A percentile compares a stretch with the other conserved stretches of the same genome.
Evolutionary conservation across 2,113 vertebrate genomes (phyloP).

Genomic region (Paramormyrops kingsleyae): DNA sequence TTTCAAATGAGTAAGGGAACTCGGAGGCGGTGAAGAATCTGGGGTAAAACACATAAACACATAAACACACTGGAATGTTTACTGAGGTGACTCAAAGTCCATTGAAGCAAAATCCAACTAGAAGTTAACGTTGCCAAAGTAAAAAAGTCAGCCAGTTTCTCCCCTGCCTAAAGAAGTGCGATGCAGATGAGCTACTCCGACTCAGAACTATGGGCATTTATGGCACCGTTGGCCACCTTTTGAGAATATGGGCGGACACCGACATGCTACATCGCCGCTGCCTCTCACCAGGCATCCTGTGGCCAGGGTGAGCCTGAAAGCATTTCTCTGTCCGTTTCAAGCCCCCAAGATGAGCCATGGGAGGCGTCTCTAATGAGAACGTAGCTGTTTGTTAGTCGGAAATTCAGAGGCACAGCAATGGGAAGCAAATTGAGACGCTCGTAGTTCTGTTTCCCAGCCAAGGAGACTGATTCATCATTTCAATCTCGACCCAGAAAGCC

Average conservation of each 20-base stretch:
- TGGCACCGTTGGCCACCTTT: too few relatives aligned
- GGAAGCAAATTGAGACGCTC: slow-evolving; percentile 9
- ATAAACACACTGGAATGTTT: not conserved
- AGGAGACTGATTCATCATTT: not conserved
- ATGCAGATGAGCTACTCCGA: too few relatives aligned
- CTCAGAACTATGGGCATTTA: not conserved
- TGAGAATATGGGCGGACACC: not conserved
- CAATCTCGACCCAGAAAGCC: not conserved
- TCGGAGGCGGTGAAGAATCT: not conserved
- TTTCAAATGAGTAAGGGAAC: not conserved
- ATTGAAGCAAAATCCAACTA: not conserved
- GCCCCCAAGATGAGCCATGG: not conserved
- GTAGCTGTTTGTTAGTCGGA: not conserved
- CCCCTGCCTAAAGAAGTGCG: not conserved
- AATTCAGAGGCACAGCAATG: not conserved
- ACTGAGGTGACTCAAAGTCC: not conserved
- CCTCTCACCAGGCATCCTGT: not conserved
- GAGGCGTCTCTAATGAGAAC: not conserved
- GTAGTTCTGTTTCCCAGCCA: not conserved
- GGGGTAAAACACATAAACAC: not conserved
- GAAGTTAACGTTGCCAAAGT: not conserved
- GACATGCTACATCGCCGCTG: not conserved
- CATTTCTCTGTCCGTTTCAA: not conserved
- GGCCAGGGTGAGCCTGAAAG: not conserved
- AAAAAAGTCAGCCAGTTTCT: not conserved